Conservation (phyloP, 2,113 vertebrate species). For the Setophaga kirtlandii region DNA sequence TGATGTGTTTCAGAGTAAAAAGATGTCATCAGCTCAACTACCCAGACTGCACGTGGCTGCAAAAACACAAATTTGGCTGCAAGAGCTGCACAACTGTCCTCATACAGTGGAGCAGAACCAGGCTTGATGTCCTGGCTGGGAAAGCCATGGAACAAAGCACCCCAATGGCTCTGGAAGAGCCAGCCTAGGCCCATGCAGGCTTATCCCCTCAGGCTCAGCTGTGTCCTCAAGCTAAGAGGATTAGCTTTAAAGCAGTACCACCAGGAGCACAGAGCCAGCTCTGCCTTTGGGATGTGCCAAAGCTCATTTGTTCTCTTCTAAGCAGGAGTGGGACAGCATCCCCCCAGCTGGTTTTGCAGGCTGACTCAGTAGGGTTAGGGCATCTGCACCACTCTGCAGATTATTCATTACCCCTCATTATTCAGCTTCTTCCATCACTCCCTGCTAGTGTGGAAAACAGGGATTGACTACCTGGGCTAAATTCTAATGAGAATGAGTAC, state of each 20-base stretch:
- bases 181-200: background rate
- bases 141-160: background rate
- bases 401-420: background rate
- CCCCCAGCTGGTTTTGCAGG: background rate
- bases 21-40: background rate
- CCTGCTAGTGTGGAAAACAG: background rate
- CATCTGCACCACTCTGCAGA: background rate
- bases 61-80: background rate
- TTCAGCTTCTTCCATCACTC: background rate
- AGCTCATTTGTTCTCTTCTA: background rate
- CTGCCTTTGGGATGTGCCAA: background rate
- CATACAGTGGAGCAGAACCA: background rate
- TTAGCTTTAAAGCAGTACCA: constrained; percentile 28
- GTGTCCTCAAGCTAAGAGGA: constrained; percentile 15
- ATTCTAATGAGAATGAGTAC: background rate
- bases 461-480: background rate
- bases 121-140: background rate
- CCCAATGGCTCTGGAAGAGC: background rate
- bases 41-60: background rate
- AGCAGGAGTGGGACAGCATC: background rate
- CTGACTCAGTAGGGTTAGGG: background rate
- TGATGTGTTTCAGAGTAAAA: background rate
- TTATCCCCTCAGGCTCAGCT: constrained; percentile 6
- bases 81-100: background rate
- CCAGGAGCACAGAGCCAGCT: background rate